Evolutionary conservation across 2,797 vertebrate species (phyloP), one percentile per base, ranked within the genome.

Genomic region (Moxostoma hubbsi): DNA sequence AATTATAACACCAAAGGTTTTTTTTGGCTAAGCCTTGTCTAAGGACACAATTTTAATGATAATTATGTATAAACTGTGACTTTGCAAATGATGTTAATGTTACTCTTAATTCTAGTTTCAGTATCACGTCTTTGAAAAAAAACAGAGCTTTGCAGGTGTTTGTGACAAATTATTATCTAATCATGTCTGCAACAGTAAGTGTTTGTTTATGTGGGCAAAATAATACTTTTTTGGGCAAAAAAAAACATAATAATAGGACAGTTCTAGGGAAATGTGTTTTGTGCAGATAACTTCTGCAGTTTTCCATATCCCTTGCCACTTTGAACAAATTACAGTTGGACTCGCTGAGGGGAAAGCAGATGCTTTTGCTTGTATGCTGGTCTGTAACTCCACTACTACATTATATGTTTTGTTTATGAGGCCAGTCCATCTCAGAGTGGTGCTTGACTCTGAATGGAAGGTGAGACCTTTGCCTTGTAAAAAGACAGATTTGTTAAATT

Each of bases 371-470:
- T 1, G 4, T 49, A 49, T 13, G 43, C 12, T 1, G 45, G 64
- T 16, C 73, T 13, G 4, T 24, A 24, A 24, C 24, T 24, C 1
- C 24, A 24, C 24, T 24, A 24, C 24, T 24, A 24, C 24, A 24
- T 24, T 24, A 24, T 3, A 2, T 24, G 1, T 24, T 24, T 24
- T 24, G 24, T 24, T 49, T 69, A 61, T 58, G 45, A 18, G 57
- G 5, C 7, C 5, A 8, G 75, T 51, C 11, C 47, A 75, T 24
- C 11, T 82, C 74, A 80, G 59, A 82, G 79, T 70, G 81, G 77
- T 75, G 51, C 81, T 83, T 83, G 84, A 83, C 79, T 83, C 55
- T 18, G 61, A 69, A 58, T 43, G 50, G 24, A 24, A 13, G 49
- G 57, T 78, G 71, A 61, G 64, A 77, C 75, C 78, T 75, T 47